Conservation (phyloP, 2,113 vertebrate genomes). For the Agapornis roseicollis region DNA sequence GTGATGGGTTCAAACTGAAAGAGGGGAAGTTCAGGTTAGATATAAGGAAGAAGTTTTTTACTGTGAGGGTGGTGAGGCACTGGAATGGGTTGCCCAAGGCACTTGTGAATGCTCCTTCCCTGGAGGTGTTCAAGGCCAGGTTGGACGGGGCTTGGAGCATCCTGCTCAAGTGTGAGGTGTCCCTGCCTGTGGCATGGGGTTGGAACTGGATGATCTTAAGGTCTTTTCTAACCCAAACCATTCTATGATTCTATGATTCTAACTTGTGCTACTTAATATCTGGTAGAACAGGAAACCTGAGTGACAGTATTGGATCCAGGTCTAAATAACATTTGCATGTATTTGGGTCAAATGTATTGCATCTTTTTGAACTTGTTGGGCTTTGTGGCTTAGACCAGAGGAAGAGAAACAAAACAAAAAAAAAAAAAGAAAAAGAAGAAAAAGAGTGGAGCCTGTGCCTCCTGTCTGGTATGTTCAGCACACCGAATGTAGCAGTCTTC, state of each 20-base stretch:
- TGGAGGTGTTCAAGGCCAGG: background rate
- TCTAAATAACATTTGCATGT: background rate
- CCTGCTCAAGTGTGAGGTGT: background rate
- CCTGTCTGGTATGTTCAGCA: background rate
- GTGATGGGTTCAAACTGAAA: background rate
- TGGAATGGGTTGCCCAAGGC: background rate
- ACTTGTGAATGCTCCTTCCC: background rate
- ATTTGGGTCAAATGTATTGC: background rate
- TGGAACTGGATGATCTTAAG: background rate
- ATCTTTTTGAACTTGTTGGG: background rate
- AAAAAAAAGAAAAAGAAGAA: too few species aligned
- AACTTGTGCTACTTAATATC: background rate
- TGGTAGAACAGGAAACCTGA: background rate
- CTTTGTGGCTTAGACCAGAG: background rate
- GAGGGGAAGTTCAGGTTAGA: background rate
- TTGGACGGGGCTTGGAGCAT: background rate
- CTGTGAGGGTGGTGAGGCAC: background rate
- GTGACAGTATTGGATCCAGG: background rate
- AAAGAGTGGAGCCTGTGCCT: background rate
- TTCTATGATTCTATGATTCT: background rate
- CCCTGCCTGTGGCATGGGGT: background rate
- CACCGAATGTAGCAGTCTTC: background rate
- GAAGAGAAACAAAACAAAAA: background rate
- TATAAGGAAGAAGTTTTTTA: background rate
- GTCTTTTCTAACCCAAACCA: background rate